A percentile compares a stretch with the other conserved stretches of the same genome.
phyloP scores from a whole-genome alignment of 2,888 invertebrate genomes.

The Cheilosia urbana region DNA sequence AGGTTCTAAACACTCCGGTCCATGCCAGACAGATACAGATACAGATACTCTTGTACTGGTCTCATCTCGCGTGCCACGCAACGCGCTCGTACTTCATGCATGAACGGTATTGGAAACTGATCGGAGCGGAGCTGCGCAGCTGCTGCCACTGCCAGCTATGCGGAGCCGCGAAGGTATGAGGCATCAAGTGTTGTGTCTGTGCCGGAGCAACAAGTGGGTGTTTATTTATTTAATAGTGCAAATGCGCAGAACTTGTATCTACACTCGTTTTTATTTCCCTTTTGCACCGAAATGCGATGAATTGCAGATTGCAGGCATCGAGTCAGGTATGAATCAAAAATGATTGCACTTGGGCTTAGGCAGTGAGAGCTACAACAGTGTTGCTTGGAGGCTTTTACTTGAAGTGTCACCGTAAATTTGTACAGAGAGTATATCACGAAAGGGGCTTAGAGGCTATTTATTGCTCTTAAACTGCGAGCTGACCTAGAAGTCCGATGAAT shows the following conservation, averaged over 20 bases:
- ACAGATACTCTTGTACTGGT: slow-evolving; percentile 31
- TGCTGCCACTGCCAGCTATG: slow-evolving; percentile 35
- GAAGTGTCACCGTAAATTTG: slow-evolving; percentile 50
- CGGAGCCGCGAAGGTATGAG: slow-evolving; percentile 51
- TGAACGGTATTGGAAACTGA: slow-evolving; percentile 73
- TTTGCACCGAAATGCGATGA: slow-evolving; percentile 62
- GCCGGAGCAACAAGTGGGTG: slow-evolving; percentile 71
- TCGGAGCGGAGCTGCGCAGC: slow-evolving; percentile 52
- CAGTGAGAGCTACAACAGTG: slow-evolving; percentile 34
- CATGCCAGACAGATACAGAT: slow-evolving; percentile 22
- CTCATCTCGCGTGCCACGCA: slow-evolving; percentile 73
- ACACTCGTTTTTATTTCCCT: slow-evolving; percentile 3
- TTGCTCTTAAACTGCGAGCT: slow-evolving; percentile 19
- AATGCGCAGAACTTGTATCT: slow-evolving; percentile 71
- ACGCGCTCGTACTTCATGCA: slow-evolving; percentile 63
- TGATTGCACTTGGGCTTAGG: slow-evolving; percentile 34
- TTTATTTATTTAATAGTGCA: slow-evolving; percentile 75
- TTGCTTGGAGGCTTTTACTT: slow-evolving; percentile 37
- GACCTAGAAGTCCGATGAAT: slow-evolving; percentile 42
- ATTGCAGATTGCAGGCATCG: slow-evolving; percentile 58
- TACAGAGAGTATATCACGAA: slow-evolving; percentile 40
- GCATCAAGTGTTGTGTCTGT: slow-evolving; percentile 70
- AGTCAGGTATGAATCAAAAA: slow-evolving; percentile 68
- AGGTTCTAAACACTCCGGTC: slow-evolving; percentile 37
- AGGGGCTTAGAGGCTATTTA: slow-evolving; percentile 35